Evolutionary conservation across 2,888 invertebrate genomes (phyloP).

Genomic region (Gortyna flavago): DNA sequence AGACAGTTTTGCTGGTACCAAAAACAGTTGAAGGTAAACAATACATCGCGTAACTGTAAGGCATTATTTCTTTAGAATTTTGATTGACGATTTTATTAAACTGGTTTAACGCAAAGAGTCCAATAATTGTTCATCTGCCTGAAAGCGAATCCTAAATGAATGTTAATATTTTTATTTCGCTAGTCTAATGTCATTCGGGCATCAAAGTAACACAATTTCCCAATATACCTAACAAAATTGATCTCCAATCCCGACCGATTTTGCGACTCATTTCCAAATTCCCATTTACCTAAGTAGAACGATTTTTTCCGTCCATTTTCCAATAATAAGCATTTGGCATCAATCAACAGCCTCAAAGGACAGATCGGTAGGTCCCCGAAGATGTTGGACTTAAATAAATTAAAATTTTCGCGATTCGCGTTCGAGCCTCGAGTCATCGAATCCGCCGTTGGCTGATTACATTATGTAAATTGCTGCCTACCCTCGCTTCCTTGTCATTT

Average conservation of each 20-base stretch:
- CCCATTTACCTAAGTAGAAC: constrained; percentile 50
- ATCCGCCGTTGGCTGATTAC: constrained; percentile 83
- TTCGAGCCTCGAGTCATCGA: constrained; percentile 80
- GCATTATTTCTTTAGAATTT: neutral
- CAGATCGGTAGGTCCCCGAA: constrained; percentile 65
- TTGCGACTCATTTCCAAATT: constrained; percentile 41
- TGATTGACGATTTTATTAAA: neutral
- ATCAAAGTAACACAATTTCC: constrained; percentile 37
- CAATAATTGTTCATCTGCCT: neutral
- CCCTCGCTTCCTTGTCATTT: constrained; percentile 79
- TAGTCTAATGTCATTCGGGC: neutral
- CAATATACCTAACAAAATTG: constrained; percentile 26
- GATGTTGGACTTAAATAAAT: constrained; percentile 79
- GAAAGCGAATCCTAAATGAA: neutral
- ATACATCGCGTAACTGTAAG: neutral
- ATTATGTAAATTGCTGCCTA: constrained; percentile 83
- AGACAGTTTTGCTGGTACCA: neutral
- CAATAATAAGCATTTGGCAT: constrained; percentile 64
- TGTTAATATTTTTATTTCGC: neutral
- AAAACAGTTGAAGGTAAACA: neutral
- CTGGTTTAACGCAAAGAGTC: neutral
- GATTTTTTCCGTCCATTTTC: constrained; percentile 61
- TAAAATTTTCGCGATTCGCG: constrained; percentile 81
- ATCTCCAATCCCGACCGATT: constrained; percentile 41
- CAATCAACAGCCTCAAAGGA: constrained; percentile 67